These are phyloP conservation scores for Miltochrista miniata DNA, from an alignment of 2,888 invertebrate species.

Conservation along the genomic window DNA sequence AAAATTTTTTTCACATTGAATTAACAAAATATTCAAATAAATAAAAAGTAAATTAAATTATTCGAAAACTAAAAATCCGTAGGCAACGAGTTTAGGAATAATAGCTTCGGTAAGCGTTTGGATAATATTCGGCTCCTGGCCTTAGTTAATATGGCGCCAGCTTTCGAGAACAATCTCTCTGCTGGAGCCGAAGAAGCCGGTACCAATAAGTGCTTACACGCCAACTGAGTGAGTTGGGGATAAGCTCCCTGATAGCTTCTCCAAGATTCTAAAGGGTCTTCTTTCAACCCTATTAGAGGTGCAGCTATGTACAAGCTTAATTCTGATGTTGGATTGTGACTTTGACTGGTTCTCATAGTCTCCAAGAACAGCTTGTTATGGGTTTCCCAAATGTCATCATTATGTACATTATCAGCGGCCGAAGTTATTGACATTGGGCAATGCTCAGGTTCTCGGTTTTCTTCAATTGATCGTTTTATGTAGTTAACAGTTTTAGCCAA, in stretches of 20 bases:
- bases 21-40: constrained; percentile 4
- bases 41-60: too few relatives aligned
- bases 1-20: too few relatives aligned
- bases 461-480: constrained; percentile 29
- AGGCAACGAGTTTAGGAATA: constrained; percentile 26
- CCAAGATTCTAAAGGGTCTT: constrained; percentile 33
- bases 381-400: constrained; percentile 31
- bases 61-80: constrained; percentile 8
- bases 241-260: constrained; percentile 24
- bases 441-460: constrained; percentile 22
- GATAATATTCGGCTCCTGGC: constrained; percentile 21
- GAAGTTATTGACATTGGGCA: constrained; percentile 15
- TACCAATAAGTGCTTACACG: constrained; percentile 25
- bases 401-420: constrained; percentile 16
- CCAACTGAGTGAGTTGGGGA: too few relatives aligned
- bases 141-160: constrained; percentile 26
- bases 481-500: constrained; percentile 30
- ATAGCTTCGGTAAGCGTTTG: constrained; percentile 23
- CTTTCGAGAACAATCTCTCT: constrained; percentile 25
- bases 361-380: constrained; percentile 31
- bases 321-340: constrained; percentile 18
- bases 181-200: constrained; percentile 34
- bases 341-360: constrained; percentile 23
- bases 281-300: constrained; percentile 28
- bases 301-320: constrained; percentile 19